These are phyloP conservation scores for Metaphire vulgaris DNA, from an alignment of 1,140 invertebrate species.

Conservation along the genomic window DNA sequence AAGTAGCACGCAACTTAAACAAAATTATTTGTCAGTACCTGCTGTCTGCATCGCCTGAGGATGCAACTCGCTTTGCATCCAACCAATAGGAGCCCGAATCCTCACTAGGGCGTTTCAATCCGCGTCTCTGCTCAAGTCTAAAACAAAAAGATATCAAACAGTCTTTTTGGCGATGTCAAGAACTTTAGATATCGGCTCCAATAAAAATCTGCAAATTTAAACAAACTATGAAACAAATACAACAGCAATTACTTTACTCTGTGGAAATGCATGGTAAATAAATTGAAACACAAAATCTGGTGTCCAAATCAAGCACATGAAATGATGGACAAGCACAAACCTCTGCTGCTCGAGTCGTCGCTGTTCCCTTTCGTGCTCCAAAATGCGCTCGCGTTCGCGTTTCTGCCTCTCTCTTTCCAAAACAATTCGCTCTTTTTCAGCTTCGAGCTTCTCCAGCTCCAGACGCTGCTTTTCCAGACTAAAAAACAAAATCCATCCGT, in stretches of 20 bases:
- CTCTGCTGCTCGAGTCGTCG: conserved; percentile 58
- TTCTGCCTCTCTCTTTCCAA: conserved; percentile 73
- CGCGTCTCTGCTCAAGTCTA: not conserved
- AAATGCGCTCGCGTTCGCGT: conserved; percentile 69
- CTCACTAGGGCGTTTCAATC: not conserved
- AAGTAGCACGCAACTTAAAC: not conserved
- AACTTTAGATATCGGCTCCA: too few relatives aligned
- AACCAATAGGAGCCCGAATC: not conserved
- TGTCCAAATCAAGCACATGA: too few relatives aligned
- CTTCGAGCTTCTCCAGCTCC: conserved; percentile 64
- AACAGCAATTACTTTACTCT: too few relatives aligned
- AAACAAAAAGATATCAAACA: not conserved
- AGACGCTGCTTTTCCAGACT: conserved; percentile 67
- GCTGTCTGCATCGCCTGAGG: not conserved
- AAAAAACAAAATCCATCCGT: not conserved
- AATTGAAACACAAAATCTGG: too few relatives aligned
- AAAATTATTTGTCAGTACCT: not conserved
- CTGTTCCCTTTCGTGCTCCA: conserved; percentile 71
- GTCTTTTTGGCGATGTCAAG: too few relatives aligned
- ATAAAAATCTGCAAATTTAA: too few relatives aligned
- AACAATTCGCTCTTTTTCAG: conserved; percentile 58
- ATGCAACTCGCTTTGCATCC: not conserved
- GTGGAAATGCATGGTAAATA: too few relatives aligned
- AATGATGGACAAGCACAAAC: too few relatives aligned
- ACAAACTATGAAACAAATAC: too few relatives aligned